Evolutionary conservation across 2,888 invertebrate species (phyloP).

Genomic region (Caenorhabditis sp.): DNA sequence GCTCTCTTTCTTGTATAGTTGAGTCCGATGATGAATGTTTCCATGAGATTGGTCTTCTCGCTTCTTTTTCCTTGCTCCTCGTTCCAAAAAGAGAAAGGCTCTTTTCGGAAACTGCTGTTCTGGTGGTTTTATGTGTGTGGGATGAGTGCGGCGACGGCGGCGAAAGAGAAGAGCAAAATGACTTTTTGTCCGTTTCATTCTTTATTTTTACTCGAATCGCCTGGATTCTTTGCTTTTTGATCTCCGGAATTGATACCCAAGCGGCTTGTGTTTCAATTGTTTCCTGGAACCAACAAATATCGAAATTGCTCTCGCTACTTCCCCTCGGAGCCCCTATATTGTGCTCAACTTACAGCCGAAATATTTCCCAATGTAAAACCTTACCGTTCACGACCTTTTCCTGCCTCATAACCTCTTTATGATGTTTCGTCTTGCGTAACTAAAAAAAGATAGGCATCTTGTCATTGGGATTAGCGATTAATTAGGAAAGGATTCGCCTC

Average conservation of each 20-base stretch:
- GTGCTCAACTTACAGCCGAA: no score
- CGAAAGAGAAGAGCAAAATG: neutral
- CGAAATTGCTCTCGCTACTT: no score
- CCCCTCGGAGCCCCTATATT: no score
- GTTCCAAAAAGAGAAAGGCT: slow-evolving; percentile 18
- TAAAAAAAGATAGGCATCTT: slow-evolving; percentile 20
- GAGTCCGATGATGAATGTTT: slow-evolving; percentile 50
- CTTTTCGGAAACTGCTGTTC: slow-evolving; percentile 24
- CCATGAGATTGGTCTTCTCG: slow-evolving; percentile 31
- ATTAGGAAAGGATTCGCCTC: no score
- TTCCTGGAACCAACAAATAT: neutral
- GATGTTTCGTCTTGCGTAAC: no score
- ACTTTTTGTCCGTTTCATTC: no score
- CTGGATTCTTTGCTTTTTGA: neutral
- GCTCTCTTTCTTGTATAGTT: slow-evolving; percentile 54
- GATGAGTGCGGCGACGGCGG: neutral
- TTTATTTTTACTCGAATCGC: no score
- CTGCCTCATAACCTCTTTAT: no score
- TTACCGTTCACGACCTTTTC: no score
- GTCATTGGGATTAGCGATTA: slow-evolving; percentile 22
- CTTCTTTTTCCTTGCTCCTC: slow-evolving; percentile 1
- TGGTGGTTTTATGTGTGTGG: slow-evolving; percentile 6
- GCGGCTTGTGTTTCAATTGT: neutral
- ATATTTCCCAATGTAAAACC: no score
- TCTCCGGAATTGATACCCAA: neutral